Percentiles rank a stretch among this genome's conserved stretches.
These are phyloP conservation scores for Halictus quadricinctus DNA, from an alignment of 2,888 invertebrate genomes.

Conservation along the genomic window DNA sequence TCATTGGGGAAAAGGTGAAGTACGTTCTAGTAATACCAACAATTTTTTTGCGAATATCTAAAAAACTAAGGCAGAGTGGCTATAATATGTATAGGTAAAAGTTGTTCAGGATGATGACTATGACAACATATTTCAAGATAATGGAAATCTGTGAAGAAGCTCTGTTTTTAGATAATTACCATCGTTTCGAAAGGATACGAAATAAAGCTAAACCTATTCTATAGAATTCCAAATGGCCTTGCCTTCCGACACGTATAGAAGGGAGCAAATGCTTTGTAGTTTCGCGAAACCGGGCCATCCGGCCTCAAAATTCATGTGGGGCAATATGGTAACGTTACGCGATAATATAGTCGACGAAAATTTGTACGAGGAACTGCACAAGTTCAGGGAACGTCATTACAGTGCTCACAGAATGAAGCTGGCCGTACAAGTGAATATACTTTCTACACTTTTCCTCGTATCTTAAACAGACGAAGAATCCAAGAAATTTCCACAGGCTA, in stretches of 20 bases:
- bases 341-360: conserved; percentile 87
- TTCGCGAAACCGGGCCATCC: conserved; percentile 89
- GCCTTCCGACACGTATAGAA: conserved; percentile 89
- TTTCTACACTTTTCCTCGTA: not conserved
- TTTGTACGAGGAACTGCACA: conserved; percentile 88
- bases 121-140: too few relatives aligned
- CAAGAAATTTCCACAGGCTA: conserved; percentile 80
- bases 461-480: not conserved
- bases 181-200: not conserved
- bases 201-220: conserved; percentile 36
- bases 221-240: conserved; percentile 92
- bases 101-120: too few relatives aligned
- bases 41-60: too few relatives aligned
- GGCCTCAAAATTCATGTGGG: conserved; percentile 92
- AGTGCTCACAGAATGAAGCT: conserved; percentile 95
- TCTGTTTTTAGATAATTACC: too few relatives aligned
- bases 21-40: too few relatives aligned
- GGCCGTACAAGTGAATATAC: conserved; percentile 87
- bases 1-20: too few relatives aligned
- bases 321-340: conserved; percentile 89
- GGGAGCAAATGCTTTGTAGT: conserved; percentile 89
- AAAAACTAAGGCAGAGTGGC: too few relatives aligned
- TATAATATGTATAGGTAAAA: too few relatives aligned
- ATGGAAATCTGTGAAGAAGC: too few relatives aligned
- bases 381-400: conserved; percentile 91